phyloP scores from a whole-genome alignment of 2,888 invertebrate genomes.

The Phania funesta region DNA sequence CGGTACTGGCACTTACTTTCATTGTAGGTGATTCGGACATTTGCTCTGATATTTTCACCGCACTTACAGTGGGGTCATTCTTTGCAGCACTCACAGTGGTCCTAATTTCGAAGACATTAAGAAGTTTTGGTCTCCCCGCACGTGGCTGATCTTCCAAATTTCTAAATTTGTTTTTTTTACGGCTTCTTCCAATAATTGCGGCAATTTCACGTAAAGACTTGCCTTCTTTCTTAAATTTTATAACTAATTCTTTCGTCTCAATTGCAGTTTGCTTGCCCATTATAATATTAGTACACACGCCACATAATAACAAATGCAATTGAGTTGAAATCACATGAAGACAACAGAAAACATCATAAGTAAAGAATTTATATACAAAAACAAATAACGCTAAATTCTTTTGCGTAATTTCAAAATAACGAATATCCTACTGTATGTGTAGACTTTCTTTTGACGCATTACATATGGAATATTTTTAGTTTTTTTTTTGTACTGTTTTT shows the following conservation, averaged over 20 bases:
- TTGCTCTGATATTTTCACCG: neutral
- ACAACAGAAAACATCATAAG: slow-evolving; percentile 17
- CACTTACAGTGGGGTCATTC: slow-evolving; percentile 1
- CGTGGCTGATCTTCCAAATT: neutral
- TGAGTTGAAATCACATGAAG: neutral
- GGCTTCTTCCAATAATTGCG: neutral
- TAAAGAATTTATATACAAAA: slow-evolving; percentile 10
- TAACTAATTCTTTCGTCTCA: no score
- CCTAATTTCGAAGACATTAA: no score
- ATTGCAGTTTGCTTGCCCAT: slow-evolving; percentile 11
- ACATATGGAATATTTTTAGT: neutral
- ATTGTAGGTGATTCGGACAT: neutral
- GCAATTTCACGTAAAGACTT: neutral
- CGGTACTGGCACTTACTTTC: slow-evolving; percentile 5
- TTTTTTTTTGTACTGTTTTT: no score
- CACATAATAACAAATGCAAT: slow-evolving; percentile 1
- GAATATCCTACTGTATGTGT: neutral
- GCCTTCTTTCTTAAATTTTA: no score
- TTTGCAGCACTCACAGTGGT: neutral
- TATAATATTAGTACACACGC: neutral
- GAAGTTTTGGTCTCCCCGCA: no score
- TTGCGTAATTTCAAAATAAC: neutral
- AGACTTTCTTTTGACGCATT: neutral
- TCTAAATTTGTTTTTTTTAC: no score
- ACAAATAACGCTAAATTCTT: neutral